Evolutionary conservation across 1,140 invertebrate genomes (phyloP), one percentile per base, ranked within the genome.

Genomic region (Helicoverpa zea): DNA sequence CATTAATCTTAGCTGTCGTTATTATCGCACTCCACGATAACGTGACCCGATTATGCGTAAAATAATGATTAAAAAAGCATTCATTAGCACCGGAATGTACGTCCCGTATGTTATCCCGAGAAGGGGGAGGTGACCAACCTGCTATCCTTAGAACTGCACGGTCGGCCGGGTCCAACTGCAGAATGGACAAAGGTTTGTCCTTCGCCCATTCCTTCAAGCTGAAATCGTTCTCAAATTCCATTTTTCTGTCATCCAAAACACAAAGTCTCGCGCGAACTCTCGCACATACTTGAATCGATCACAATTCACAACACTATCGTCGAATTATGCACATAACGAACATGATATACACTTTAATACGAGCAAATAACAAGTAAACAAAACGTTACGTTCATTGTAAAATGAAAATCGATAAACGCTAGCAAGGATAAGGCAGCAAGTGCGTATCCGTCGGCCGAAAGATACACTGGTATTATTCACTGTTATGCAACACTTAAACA

Each of bases 131-230:
- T 12, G 84, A 91, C 96, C 96, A 95, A 99, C 99, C 98, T 96
- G 99, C 98, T 96, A 99, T 99, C 89, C 98, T 96, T 52, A 99
- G 96, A 35, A 99, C 98, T 83, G 98, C 98, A 92, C 98, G 96
- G 96, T 99, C 98, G 85, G 98, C 98, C 87, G 98, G 97, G 96
- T 99, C 98, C 90, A 99, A 96, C 95, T 99, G 98, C 63, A 99
- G 96, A 91, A 99, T 98, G 94, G 98, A 98, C 88, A 99, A 96
- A 83, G 99, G 98, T 95, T 99, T 98, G 95, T 99, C 98, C 96
- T 98, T 98, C 86, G 98, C 98, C 98, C 98, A 99, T 96, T 99
- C 98, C 95, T 98, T 98, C 93, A 99, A 96, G 92, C 97, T 98
- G 89, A 97, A 97, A 92, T 97, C 97, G 89, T 97, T 96, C 91